Conservation (phyloP, 30 jellyfish, hydroid and myxozoan species). For the Cassiopea xamachana region DNA sequence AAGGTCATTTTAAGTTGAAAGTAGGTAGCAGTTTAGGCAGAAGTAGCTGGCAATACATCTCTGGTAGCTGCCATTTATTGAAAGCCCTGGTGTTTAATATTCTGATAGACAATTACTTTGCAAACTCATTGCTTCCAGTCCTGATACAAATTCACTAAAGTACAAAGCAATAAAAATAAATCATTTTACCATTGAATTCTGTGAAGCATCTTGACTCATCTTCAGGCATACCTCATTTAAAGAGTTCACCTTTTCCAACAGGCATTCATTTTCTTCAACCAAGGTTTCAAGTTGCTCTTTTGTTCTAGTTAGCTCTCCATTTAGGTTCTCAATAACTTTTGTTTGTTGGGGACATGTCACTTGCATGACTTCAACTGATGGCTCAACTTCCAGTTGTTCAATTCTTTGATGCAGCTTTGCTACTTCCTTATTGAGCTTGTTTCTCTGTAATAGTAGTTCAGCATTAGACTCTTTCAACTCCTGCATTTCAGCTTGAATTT, state of each 20-base stretch:
- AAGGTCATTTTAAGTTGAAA: no score
- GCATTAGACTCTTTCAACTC: constrained; percentile 9
- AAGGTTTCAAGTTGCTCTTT: not conserved
- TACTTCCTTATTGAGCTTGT: constrained; percentile 13
- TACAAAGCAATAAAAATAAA: not conserved
- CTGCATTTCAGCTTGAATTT: not conserved
- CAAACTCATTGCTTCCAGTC: no score
- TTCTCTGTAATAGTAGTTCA: constrained; percentile 1
- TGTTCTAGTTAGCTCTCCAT: constrained; percentile 32
- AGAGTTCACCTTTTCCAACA: not conserved
- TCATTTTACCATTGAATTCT: not conserved
- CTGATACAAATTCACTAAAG: no score
- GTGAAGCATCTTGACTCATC: constrained; percentile 33
- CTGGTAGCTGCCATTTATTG: no score
- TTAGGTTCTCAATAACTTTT: constrained; percentile 29
- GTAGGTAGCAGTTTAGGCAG: no score
- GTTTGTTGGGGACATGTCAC: constrained; percentile 58
- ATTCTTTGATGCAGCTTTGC: constrained; percentile 30
- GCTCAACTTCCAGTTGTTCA: constrained; percentile 72
- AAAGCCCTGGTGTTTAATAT: no score
- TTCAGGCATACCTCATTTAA: constrained; percentile 29
- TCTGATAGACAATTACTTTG: no score
- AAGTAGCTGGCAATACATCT: no score
- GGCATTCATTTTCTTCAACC: constrained; percentile 39
- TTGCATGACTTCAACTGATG: constrained; percentile 79